Evolutionary conservation across 1,140 invertebrate genomes (phyloP).

Genomic region (Pantala flavescens): DNA sequence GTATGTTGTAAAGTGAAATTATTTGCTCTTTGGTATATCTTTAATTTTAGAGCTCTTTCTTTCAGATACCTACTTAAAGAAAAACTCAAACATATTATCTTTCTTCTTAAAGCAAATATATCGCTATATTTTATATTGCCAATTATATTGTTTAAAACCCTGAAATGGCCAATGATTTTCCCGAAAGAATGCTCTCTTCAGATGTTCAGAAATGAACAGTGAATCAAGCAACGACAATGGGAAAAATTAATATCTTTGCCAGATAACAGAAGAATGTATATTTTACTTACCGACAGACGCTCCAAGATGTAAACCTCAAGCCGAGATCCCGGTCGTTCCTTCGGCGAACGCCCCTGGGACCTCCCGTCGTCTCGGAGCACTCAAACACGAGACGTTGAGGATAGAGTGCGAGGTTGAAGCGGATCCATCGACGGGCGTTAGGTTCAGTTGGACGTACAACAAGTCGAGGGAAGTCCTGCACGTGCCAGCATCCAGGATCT

Average conservation of each 20-base stretch:
- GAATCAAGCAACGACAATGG: too few species aligned
- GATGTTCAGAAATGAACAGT: too few species aligned
- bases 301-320: neutral
- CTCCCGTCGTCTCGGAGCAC: slow-evolving; percentile 44
- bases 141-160: too few species aligned
- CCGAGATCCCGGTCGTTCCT: neutral
- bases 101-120: too few species aligned
- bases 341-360: neutral
- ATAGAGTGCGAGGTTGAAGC: slow-evolving; percentile 73
- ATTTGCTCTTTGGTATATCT: too few species aligned
- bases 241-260: slow-evolving; percentile 18
- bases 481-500: slow-evolving; percentile 44
- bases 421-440: slow-evolving; percentile 47
- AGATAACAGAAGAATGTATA: neutral
- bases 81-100: too few species aligned
- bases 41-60: too few species aligned
- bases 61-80: too few species aligned
- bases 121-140: too few species aligned
- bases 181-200: too few species aligned
- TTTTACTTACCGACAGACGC: neutral
- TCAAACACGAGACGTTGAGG: slow-evolving; percentile 47
- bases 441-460: slow-evolving; percentile 72
- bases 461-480: slow-evolving; percentile 53
- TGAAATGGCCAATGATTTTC: too few species aligned
- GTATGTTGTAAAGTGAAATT: too few species aligned